These are phyloP conservation scores for Tenrec ecaudatus DNA, from an alignment of 2,113 vertebrate genomes.

Conservation along the genomic window DNA sequence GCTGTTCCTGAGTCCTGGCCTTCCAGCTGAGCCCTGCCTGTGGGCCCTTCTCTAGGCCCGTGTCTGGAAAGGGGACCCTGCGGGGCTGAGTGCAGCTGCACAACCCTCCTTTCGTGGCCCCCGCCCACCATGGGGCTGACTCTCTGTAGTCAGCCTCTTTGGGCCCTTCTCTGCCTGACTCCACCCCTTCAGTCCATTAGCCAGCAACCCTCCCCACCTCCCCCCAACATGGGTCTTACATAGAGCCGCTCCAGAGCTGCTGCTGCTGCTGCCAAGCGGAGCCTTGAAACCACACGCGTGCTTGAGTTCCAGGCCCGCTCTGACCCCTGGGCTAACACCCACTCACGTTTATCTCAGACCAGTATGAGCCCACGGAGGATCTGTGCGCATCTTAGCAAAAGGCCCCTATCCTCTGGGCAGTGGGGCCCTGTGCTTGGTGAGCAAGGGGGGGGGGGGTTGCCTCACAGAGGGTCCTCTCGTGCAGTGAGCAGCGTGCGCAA, in stretches of 20 bases:
- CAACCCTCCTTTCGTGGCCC: conserved; percentile 51
- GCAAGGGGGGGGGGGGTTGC: background rate
- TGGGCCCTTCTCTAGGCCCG: background rate
- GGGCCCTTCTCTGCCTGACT: too few relatives aligned
- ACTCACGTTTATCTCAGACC: conserved; percentile 33
- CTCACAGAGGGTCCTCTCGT: background rate
- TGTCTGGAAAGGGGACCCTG: conserved; percentile 16
- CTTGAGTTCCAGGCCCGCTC: conserved; percentile 40
- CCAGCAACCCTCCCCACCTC: too few relatives aligned
- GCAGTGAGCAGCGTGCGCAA: background rate
- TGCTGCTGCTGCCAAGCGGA: conserved; percentile 16
- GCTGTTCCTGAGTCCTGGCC: conserved; percentile 9
- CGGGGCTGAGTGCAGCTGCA: background rate
- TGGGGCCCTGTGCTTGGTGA: background rate
- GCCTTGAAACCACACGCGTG: background rate
- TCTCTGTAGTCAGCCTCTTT: conserved; percentile 55
- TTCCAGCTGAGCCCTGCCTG: conserved; percentile 18
- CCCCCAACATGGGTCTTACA: background rate
- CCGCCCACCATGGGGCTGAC: background rate
- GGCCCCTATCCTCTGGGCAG: background rate
- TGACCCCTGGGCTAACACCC: conserved; percentile 2
- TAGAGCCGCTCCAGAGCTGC: background rate
- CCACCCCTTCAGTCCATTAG: conserved; percentile 21
- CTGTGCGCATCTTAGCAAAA: conserved; percentile 20
- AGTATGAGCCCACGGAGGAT: background rate